Base-by-base conservation (phyloP, 2,113 vertebrate genomes). In the Oreochromis spilurus region DNA sequence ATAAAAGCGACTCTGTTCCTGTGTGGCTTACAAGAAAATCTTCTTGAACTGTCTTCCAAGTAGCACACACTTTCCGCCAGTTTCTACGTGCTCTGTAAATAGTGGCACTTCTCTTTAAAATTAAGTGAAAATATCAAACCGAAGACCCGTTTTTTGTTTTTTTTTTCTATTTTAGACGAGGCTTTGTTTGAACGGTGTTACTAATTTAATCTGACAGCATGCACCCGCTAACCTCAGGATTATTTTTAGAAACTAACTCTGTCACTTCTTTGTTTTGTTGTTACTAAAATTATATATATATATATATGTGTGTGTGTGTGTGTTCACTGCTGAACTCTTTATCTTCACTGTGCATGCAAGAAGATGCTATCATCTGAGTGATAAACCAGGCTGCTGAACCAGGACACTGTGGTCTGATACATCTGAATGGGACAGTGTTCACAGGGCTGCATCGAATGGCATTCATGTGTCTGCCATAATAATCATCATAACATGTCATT, bases 401-500 rank as follows among this genome's bases (percentile, higher is more conserved):
- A 58, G 31, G 45, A 84, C 29, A 65, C 78, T 26, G 19, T 2
- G 34, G 67, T 62, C 26, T n/a, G 82, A 57, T 65, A n/a, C 40
- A 29, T 60, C 29, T 85, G 84, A 86, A 84, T 84, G 83, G 72
- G 29, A 12, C 86, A n/a, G 45, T 43, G 78, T 84, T 91, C 79
- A 62, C 21, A 9, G 13, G 45, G 29, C 26, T 21, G 31, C 82
- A 82, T 91, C 38, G 81, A 92, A 90, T 87, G 57, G 57, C 57
- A 82, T 92, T 91, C 72, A 84, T 84, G 86, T 82, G 91, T 88
- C 83, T 85, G 80, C 65, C 80, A 62, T 60, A 55, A 90, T 87
- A 86, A 87, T 92, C 88, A 54, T 84, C 87, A 85, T 87, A 81
- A 80, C 75, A 55, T 26, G 84, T 84, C 82, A 85, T 77, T 89